These are phyloP conservation scores for Electrophaes corylata DNA, from an alignment of 2,888 invertebrate species.

Conservation along the genomic window DNA sequence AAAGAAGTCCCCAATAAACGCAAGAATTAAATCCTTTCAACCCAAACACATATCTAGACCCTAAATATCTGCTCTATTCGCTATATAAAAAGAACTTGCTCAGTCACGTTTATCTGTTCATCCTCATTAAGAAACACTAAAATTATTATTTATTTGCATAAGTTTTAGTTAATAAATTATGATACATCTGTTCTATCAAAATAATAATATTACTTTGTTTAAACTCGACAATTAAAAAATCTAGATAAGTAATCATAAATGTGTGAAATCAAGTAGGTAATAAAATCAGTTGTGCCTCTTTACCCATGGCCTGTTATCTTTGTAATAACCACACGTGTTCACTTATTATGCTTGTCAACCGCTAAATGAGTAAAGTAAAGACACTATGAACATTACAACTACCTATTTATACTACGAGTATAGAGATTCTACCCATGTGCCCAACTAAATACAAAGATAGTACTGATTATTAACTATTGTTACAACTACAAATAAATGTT, in stretches of 20 bases:
- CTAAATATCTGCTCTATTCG: too few species aligned
- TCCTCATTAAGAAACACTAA: background rate
- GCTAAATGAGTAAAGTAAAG: background rate
- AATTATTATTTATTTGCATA: background rate
- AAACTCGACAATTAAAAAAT: background rate
- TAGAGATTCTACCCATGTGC: background rate
- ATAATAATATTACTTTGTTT: too few species aligned
- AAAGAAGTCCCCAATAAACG: too few species aligned
- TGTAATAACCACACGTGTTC: slow-evolving; percentile 5
- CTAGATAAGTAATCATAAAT: background rate
- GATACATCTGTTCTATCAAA: too few species aligned
- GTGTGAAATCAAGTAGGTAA: background rate
- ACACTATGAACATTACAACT: background rate
- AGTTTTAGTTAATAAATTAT: too few species aligned
- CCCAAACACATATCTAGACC: too few species aligned
- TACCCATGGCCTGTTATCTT: background rate
- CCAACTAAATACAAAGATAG: background rate
- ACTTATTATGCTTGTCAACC: background rate
- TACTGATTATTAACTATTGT: background rate
- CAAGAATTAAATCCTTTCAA: too few species aligned
- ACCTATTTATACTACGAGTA: background rate
- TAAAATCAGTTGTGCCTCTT: background rate
- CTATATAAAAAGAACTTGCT: background rate
- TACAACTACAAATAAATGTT: too few species aligned
- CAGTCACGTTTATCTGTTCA: background rate